Percentiles rank a stretch among this genome's conserved stretches.
Evolutionary conservation across 1,140 invertebrate species (phyloP).

Genomic region (Drosophila sproati): DNA sequence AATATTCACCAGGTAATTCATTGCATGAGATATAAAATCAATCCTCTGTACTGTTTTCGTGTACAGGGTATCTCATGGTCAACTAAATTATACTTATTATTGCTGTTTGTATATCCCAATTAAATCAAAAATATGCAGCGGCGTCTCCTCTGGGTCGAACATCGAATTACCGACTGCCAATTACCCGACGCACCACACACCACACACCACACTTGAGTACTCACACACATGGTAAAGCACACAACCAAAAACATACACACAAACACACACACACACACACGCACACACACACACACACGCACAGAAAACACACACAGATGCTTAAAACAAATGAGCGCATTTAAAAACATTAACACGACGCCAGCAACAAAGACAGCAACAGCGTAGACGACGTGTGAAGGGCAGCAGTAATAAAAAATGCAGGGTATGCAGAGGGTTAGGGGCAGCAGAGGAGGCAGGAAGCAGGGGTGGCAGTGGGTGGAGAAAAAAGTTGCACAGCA

Average conservation of each 20-base stretch:
- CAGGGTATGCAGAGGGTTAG: background rate
- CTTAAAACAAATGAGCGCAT: constrained; percentile 63
- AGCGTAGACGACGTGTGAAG: background rate
- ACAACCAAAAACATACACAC: background rate
- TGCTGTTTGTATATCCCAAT: constrained; percentile 16
- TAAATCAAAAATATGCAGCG: constrained; percentile 29
- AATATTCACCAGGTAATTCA: too few species aligned
- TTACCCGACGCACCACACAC: constrained; percentile 59
- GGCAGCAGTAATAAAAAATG: constrained; percentile 58
- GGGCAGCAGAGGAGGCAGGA: background rate
- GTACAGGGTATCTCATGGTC: background rate
- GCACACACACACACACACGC: constrained; percentile 3
- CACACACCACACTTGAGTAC: background rate
- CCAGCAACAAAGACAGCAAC: constrained; percentile 31
- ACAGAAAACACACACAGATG: background rate
- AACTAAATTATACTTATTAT: background rate
- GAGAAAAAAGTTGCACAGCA: constrained; percentile 74
- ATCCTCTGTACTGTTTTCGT: background rate
- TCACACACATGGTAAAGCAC: constrained; percentile 2
- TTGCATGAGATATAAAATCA: too few species aligned
- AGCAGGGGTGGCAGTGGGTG: background rate
- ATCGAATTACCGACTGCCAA: constrained; percentile 75
- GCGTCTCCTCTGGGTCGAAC: constrained; percentile 19
- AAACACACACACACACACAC: constrained; percentile 24
- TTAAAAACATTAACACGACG: constrained; percentile 71